Percentiles rank a stretch among this genome's conserved stretches.
Conservation (phyloP, 2,797 vertebrate species). For the Rhabdomys pumilio region DNA sequence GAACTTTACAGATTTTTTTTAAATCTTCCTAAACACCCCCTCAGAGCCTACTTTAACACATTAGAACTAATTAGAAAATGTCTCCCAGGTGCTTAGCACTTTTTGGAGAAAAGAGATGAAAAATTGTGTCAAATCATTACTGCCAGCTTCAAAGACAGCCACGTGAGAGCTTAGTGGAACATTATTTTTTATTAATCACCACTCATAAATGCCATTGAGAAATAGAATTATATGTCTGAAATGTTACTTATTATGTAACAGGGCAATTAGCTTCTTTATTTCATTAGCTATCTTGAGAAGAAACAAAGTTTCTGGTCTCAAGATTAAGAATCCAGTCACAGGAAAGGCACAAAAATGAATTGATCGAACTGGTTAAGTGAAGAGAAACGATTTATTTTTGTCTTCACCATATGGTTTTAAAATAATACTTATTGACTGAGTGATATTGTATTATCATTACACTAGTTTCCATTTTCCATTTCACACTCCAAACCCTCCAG, state of each 20-base stretch:
- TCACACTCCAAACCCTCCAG: neutral
- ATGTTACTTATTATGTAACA: constrained; percentile 48
- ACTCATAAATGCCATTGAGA: constrained; percentile 66
- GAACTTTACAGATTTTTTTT: constrained; percentile 74
- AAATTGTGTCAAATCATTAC: constrained; percentile 64
- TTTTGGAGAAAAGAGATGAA: constrained; percentile 73
- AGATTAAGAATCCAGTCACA: neutral
- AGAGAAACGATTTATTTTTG: neutral
- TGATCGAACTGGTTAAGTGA: neutral
- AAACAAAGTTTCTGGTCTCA: neutral
- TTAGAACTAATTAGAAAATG: constrained; percentile 83
- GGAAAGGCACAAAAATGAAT: neutral
- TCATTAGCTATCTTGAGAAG: neutral
- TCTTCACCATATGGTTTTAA: neutral
- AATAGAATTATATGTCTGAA: constrained; percentile 53
- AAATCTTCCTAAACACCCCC: constrained; percentile 62
- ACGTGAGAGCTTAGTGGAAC: constrained; percentile 41
- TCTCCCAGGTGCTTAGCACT: constrained; percentile 73
- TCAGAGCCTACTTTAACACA: constrained; percentile 62
- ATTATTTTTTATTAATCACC: constrained; percentile 67
- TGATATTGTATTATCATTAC: neutral
- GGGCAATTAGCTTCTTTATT: constrained; percentile 19
- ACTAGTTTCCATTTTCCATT: neutral
- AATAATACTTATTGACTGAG: neutral
- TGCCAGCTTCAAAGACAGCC: constrained; percentile 69